Evolutionary conservation across 2,113 vertebrate genomes (phyloP), one percentile per base, ranked within the genome.

Genomic region (Condylura cristata): DNA sequence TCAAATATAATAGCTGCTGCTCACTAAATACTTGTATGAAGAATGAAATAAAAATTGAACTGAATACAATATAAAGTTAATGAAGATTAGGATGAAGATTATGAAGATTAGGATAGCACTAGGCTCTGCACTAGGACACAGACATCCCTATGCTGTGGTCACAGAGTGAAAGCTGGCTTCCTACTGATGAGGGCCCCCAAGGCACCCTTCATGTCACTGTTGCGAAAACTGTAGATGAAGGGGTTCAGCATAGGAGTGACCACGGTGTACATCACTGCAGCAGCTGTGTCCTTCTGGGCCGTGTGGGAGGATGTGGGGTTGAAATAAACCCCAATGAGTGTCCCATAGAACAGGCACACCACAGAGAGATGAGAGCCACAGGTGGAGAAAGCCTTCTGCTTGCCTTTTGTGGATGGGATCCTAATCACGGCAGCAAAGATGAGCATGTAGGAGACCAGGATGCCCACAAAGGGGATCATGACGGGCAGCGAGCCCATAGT

Each of bases 361-460:
- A 84, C 75, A 2, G 75, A 78, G 20, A 90, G 95, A 20, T 92
- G 95, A 37, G 91, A 96, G 26, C 87, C 68, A 4, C 94, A 94
- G 39, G 91, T 82, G 24, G 94, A 92, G 85, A 94, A 86, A 14
- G 46, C 75, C 68, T 65, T 93, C 66, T 0, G 0, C 80, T 60
- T 76, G 22, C 93, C 51, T 12, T 53, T 72, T 0, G 0, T 30
- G 0, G 87, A 60, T 0, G 46, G 78, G 2, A 93, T 34, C 87
- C 46, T 78, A 9, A 86, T 22, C 18, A 83, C 8, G 0, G 88
- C 20, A 0, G 46, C 68, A 16, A 53, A 89, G 60, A 89, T 89
- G 37, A 0, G 14, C 0, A 16, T 34, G 26, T 76, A 93, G 44
- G 86, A 93, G 28, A 34, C 30, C 60, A 89, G 7, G 53, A 82